Evolutionary conservation across 2,888 invertebrate species (phyloP), one percentile per base, ranked within the genome.

Genomic region (Suillia variegata): DNA sequence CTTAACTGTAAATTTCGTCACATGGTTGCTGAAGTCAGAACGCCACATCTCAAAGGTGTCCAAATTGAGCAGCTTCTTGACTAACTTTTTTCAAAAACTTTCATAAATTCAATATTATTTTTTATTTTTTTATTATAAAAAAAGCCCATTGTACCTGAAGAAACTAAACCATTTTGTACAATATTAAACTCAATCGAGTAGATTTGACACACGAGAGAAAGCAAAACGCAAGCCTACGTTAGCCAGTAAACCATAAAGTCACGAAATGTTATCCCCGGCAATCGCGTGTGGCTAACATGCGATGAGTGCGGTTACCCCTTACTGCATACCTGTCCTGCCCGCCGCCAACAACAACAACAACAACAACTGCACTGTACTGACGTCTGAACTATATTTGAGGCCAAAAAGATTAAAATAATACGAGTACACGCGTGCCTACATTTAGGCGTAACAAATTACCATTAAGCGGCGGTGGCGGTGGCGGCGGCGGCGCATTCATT

Each of bases 391-490:
- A 38, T 10, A 38, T 38, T 12, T 10, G 45, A n/a, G 18, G 56
- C n/a, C 17, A 18, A 26, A n/a, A 48, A 56, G 56, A 56, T 56
- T 56, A 49, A 57, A 65, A 62, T 64, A 63, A 64, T 64, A 61
- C 49, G n/a, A n/a, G n/a, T n/a, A 61, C 50, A 66, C 73, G 78
- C 74, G 78, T 78, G 79, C 70, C 67, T 70, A 73, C 74, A 71
- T 76, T 78, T 78, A 79, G 78, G 78, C 78, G 79, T 74, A 78
- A 79, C 79, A 77, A 78, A 78, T 78, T 79, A 75, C 74, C 67
- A 70, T 67, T 74, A 71, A 72, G 69, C 64, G n/a, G n/a, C n/a
- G 63, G 65, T 57, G 48, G 38, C 26, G n/a, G 31, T 31, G 22
- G 5, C n/a, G 52, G 26, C 13, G 6, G 50, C 5, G 18, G 15